These are phyloP conservation scores for Zaprionus tsacasi DNA, from an alignment of 1,140 invertebrate genomes.

Conservation along the genomic window DNA sequence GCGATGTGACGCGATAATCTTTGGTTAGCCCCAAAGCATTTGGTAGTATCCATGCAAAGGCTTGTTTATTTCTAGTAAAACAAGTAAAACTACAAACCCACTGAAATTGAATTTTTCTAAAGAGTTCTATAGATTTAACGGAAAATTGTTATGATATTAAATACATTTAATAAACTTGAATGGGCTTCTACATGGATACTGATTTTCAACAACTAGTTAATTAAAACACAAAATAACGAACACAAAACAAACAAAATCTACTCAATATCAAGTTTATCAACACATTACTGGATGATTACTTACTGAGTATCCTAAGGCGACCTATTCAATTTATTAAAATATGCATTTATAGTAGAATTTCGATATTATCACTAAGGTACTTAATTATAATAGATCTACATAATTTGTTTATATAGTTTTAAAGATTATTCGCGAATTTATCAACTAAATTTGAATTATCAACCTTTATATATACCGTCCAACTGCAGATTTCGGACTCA, in stretches of 20 bases:
- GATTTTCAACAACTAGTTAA: neutral
- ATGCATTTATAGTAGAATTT: neutral
- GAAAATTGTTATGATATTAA: too few relatives aligned
- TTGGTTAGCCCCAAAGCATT: neutral
- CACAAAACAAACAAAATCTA: neutral
- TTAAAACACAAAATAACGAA: neutral
- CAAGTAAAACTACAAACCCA: neutral
- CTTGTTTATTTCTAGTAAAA: neutral
- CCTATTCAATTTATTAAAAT: conserved; percentile 3
- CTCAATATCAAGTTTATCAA: neutral
- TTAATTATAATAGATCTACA: neutral
- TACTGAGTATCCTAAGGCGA: conserved; percentile 7
- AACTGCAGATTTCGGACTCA: neutral
- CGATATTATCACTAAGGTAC: neutral
- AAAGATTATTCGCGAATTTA: neutral
- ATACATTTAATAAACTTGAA: too few relatives aligned
- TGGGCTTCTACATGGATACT: neutral
- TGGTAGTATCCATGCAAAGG: neutral
- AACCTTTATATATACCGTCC: neutral
- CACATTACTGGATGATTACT: neutral
- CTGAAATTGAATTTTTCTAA: conserved; percentile 86
- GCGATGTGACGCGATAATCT: neutral
- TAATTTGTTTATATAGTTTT: neutral
- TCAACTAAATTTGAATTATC: neutral
- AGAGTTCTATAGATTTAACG: too few relatives aligned